Conservation (phyloP, 2,888 invertebrate genomes). For the Leucoma salicis region DNA sequence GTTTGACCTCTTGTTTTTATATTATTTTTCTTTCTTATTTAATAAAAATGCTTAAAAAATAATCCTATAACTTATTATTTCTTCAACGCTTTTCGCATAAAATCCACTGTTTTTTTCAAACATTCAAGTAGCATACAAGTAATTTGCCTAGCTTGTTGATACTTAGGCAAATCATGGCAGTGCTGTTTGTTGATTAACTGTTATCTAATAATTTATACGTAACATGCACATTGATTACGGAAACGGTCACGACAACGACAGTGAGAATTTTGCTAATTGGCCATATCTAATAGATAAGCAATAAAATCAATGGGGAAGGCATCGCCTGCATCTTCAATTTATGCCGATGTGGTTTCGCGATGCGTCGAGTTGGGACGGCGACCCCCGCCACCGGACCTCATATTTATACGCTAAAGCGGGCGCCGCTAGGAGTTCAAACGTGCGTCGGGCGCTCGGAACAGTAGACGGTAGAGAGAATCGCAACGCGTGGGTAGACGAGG, state of each 20-base stretch:
- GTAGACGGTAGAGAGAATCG: slow-evolving; percentile 79
- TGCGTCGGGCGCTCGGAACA: slow-evolving; percentile 77
- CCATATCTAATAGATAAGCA: slow-evolving; percentile 72
- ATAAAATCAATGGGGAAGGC: slow-evolving; percentile 79
- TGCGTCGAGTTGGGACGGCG: slow-evolving; percentile 71
- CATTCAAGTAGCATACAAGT: neutral
- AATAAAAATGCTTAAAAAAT: too few species aligned
- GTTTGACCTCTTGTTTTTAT: too few species aligned
- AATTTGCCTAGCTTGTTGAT: slow-evolving; percentile 17
- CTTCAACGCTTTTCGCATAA: too few species aligned
- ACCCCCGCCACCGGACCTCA: slow-evolving; percentile 79
- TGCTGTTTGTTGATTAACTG: slow-evolving; percentile 26
- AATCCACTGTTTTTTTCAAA: too few species aligned
- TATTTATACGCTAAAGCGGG: slow-evolving; percentile 80
- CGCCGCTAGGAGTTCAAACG: slow-evolving; percentile 80
- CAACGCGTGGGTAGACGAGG: slow-evolving; percentile 76
- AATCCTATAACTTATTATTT: too few species aligned
- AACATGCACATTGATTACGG: slow-evolving; percentile 58
- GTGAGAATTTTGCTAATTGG: slow-evolving; percentile 75
- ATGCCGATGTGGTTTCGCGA: slow-evolving; percentile 77
- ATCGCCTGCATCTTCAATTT: slow-evolving; percentile 77
- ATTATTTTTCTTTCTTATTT: too few species aligned
- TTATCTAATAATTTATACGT: slow-evolving; percentile 48
- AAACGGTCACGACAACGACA: slow-evolving; percentile 55
- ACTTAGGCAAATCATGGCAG: slow-evolving; percentile 31